Base-by-base conservation (phyloP, 2,888 invertebrate species). In the Cheilosia vernalis region DNA sequence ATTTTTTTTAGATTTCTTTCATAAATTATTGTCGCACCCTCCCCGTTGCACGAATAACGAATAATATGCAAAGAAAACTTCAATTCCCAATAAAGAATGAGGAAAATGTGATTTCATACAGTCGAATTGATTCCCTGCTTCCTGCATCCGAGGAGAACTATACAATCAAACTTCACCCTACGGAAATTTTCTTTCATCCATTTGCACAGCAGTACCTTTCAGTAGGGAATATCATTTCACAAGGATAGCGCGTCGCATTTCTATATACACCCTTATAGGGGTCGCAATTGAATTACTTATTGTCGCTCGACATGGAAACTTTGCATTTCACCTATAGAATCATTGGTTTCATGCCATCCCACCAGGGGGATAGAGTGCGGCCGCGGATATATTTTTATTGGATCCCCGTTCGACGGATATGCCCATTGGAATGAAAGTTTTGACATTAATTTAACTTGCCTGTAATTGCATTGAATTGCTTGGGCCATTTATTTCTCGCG, bases 381-480 rank as follows among this genome's bases (percentile, higher is more conserved):
- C 53, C 42, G 42, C 42, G 61, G 47, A 63, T 42, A 49, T 55
- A 30, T 61, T 70, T 77, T 56, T 69, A 69, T 81, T 63, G 76
- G 49, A 80, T 63, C 49, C 67, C 40, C 21, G 56, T 60, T 70
- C 70, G 42, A 27, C 30, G 72, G 76, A 72, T 85, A 85, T 81
- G 80, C 61, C 81, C 76, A 85, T 81, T 85, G 81, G 77, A 85
- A 72, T 81, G 81, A 85, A 85, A 85, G 76, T 85, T 85, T 85
- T 80, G 70, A 81, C 85, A 85, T 85, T 85, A 81, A 85, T 85
- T 85, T 70, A 56, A 81, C 76, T 85, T 81, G 56, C 17, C 61
- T 66, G 85, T 85, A 81, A 85, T 85, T 85, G 85, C 85, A 85
- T 85, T 77, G 85, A 81, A 85, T 77, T 85, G 80, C 80, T 66